phyloP scores from a whole-genome alignment of 2,113 vertebrate species.

The Xenopus borealis region DNA sequence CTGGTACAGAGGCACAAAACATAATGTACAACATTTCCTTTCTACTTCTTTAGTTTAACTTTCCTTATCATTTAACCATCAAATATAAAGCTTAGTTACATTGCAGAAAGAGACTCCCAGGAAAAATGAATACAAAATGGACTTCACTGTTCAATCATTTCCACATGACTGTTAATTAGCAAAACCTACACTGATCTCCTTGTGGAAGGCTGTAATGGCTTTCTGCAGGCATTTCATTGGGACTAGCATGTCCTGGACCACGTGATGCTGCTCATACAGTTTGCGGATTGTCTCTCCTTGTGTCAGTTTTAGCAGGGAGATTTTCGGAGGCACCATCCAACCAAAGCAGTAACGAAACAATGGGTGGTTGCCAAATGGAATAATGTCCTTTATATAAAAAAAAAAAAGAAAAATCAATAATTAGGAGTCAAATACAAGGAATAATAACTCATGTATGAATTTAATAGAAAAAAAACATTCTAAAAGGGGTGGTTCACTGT shows the following conservation, averaged over 20 bases:
- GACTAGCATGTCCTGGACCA: conserved; percentile 96
- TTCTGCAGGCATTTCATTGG: conserved; percentile 83
- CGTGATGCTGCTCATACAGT: conserved; percentile 93
- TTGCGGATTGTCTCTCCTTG: conserved; percentile 91
- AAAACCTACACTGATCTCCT: conserved; percentile 78
- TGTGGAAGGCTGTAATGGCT: conserved; percentile 81
- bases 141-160: too few species aligned
- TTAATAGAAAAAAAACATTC: not conserved
- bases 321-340: conserved; percentile 98
- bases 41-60: too few species aligned
- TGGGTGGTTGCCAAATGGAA: conserved; percentile 93
- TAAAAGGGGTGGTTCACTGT: too few species aligned
- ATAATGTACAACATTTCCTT: too few species aligned
- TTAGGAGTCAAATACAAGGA: not conserved
- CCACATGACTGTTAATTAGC: not conserved
- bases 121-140: too few species aligned
- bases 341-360: conserved; percentile 90
- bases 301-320: conserved; percentile 92
- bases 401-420: not conserved
- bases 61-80: too few species aligned
- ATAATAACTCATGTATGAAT: not conserved
- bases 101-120: too few species aligned
- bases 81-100: too few species aligned
- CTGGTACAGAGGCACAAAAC: too few species aligned
- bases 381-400: conserved; percentile 79